Evolutionary conservation across 2,888 invertebrate species (phyloP).

Genomic region (Argyresthia goedartella): DNA sequence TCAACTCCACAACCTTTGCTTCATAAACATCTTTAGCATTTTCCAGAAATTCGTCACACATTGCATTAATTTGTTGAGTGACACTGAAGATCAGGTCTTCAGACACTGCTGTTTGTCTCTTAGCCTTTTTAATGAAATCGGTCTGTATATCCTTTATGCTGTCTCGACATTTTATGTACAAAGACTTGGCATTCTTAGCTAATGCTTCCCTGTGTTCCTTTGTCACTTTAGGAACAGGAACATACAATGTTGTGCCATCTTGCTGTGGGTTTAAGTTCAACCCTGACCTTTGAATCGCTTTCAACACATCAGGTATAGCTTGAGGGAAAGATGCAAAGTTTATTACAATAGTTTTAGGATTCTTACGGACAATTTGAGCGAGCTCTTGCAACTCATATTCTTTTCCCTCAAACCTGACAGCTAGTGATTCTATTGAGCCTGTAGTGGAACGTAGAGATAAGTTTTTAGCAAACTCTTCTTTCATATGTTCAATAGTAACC

Average conservation of each 20-base stretch:
- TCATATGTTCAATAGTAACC: constrained; percentile 77
- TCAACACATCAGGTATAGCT: constrained; percentile 83
- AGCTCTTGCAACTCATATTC: constrained; percentile 89
- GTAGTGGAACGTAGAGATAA: constrained; percentile 83
- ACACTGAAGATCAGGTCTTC: constrained; percentile 77
- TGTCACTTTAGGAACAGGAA: constrained; percentile 93
- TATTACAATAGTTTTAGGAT: constrained; percentile 87
- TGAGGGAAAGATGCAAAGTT: constrained; percentile 89
- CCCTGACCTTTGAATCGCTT: constrained; percentile 83
- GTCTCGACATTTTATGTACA: constrained; percentile 85
- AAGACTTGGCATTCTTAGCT: constrained; percentile 87
- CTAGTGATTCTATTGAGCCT: constrained; percentile 84
- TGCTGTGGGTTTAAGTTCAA: constrained; percentile 95
- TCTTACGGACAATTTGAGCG: constrained; percentile 88
- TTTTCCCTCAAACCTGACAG: constrained; percentile 82
- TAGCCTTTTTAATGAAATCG: constrained; percentile 77
- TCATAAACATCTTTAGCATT: constrained; percentile 72
- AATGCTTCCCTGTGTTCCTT: constrained; percentile 92
- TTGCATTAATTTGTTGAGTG: constrained; percentile 76
- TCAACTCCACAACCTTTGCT: constrained; percentile 77
- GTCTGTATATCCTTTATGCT: constrained; percentile 82
- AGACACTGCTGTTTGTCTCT: constrained; percentile 77
- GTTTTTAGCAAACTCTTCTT: constrained; percentile 83
- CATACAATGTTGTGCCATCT: constrained; percentile 90
- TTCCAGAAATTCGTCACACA: constrained; percentile 76